Percentiles rank a stretch among this genome's conserved stretches.
Conservation (phyloP, 2,797 vertebrate species). For the Amniataba percoides region DNA sequence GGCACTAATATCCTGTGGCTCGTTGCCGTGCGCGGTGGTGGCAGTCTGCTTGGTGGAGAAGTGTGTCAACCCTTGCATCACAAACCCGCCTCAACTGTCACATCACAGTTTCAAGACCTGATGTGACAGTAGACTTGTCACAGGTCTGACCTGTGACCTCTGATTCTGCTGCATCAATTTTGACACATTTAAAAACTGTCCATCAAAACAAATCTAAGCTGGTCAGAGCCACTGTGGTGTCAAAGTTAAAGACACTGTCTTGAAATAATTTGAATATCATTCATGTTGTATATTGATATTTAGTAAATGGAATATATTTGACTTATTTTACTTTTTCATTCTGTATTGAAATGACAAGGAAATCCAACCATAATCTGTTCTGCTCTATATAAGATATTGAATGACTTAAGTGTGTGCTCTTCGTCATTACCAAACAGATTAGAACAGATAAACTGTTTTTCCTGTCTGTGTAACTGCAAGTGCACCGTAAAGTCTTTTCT, state of each 20-base stretch:
- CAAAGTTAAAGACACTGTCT: too few relatives aligned
- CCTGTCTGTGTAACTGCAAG: not conserved
- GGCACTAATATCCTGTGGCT: not conserved
- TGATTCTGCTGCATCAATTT: not conserved
- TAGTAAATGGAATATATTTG: too few relatives aligned
- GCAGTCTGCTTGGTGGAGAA: not conserved
- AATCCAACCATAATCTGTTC: not conserved
- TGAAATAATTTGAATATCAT: too few relatives aligned
- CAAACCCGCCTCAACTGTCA: constrained; percentile 20
- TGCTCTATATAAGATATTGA: not conserved
- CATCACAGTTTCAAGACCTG: not conserved
- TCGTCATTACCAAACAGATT: not conserved
- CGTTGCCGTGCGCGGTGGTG: not conserved
- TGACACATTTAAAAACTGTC: not conserved
- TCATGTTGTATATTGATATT: too few relatives aligned
- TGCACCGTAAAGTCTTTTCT: not conserved
- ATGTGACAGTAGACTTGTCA: too few relatives aligned
- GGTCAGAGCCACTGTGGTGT: too few relatives aligned
- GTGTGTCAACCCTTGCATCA: constrained; percentile 5
- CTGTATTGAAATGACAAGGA: not conserved
- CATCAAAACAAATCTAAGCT: too few relatives aligned
- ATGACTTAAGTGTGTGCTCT: not conserved
- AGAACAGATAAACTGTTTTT: constrained; percentile 3
- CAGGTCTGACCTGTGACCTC: too few relatives aligned
- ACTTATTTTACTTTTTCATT: too few relatives aligned